phyloP scores from a whole-genome alignment of 53 echinoderm and acorn worm genomes.

The Crossaster papposus region DNA sequence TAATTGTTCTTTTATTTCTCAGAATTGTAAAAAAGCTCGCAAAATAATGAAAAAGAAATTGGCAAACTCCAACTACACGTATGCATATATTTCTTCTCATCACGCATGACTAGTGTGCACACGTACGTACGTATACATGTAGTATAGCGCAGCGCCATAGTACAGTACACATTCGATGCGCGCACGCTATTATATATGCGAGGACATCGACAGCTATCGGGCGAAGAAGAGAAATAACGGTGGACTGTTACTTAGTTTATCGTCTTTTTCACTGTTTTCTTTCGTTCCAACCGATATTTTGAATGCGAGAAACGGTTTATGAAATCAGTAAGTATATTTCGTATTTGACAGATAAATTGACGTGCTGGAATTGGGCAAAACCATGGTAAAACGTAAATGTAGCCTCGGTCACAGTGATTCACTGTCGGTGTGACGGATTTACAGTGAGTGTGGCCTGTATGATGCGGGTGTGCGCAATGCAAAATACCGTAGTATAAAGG shows the following conservation, averaged over 20 bases:
- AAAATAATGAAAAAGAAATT: background rate
- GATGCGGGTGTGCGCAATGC: too few species aligned
- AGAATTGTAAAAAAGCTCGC: background rate
- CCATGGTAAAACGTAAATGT: too few species aligned
- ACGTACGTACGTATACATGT: background rate
- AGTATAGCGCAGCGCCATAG: background rate
- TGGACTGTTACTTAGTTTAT: background rate
- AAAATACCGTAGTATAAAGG: too few species aligned
- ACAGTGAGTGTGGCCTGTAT: too few species aligned
- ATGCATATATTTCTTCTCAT: background rate
- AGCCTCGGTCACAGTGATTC: too few species aligned
- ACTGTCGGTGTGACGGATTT: too few species aligned
- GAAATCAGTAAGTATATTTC: constrained; percentile 49
- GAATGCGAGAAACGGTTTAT: background rate
- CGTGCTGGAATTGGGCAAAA: background rate
- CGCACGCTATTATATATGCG: background rate
- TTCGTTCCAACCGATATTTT: background rate
- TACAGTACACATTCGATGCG: background rate
- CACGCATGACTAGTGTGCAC: background rate
- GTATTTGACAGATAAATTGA: background rate
- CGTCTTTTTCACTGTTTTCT: background rate
- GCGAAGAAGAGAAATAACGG: background rate
- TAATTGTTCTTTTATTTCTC: too few species aligned
- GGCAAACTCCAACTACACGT: background rate
- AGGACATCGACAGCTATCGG: background rate